A percentile compares a stretch with the other conserved stretches of the same genome.
These are phyloP conservation scores for Lypha dubia DNA, from an alignment of 2,888 invertebrate species.

Conservation along the genomic window DNA sequence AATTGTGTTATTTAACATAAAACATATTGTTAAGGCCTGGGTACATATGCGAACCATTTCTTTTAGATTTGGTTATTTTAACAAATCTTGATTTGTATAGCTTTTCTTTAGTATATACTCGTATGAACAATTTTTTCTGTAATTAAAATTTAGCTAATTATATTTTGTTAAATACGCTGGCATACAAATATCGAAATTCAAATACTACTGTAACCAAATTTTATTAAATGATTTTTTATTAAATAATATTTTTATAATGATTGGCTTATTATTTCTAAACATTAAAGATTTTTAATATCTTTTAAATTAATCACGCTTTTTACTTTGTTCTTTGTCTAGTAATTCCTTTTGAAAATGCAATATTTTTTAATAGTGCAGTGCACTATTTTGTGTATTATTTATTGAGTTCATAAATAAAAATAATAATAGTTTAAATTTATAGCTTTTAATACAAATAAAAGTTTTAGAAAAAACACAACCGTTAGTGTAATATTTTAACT, in stretches of 20 bases:
- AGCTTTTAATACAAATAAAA: constrained; percentile 56
- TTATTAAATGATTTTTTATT: neutral
- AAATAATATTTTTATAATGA: neutral
- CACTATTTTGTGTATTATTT: constrained; percentile 44
- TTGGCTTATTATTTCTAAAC: neutral
- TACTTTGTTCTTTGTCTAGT: neutral
- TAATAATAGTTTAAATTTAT: constrained; percentile 63
- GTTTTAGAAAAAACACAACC: constrained; percentile 5
- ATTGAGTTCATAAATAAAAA: constrained; percentile 28
- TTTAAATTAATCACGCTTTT: constrained; percentile 21
- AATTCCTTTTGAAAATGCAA: constrained; percentile 33
- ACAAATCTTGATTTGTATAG: constrained; percentile 23
- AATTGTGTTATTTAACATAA: constrained; percentile 38
- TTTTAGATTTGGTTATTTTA: constrained; percentile 48
- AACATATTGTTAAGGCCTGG: constrained; percentile 56
- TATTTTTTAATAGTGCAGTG: constrained; percentile 34
- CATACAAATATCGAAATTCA: constrained; percentile 1
- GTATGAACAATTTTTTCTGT: constrained; percentile 15
- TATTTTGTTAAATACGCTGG: constrained; percentile 24
- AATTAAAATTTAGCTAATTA: constrained; percentile 55
- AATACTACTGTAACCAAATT: neutral
- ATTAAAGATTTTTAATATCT: neutral
- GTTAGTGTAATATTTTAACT: constrained; percentile 55
- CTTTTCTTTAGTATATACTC: constrained; percentile 24
- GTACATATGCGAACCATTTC: constrained; percentile 73